phyloP scores from a whole-genome alignment of 2,888 invertebrate genomes.

The Scaptodrosophila latifasciaeformis region DNA sequence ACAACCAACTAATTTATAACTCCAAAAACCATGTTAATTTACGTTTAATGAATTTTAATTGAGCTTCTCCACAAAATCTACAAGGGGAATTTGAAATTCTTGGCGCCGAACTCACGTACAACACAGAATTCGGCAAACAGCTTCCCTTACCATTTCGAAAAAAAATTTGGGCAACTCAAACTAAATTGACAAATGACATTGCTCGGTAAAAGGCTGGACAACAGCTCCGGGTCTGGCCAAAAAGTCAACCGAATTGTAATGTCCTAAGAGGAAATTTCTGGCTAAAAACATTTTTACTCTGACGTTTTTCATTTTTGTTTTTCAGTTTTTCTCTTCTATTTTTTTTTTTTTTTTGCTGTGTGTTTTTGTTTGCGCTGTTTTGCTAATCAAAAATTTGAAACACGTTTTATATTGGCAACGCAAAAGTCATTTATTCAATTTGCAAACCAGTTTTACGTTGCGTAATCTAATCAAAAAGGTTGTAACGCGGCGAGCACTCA shows the following conservation, averaged over 20 bases:
- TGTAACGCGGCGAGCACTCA: slow-evolving; percentile 25
- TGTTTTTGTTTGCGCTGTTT: slow-evolving; percentile 21
- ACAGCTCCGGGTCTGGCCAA: not conserved
- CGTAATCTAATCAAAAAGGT: slow-evolving; percentile 66
- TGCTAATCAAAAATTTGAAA: slow-evolving; percentile 62
- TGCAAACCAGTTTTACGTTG: slow-evolving; percentile 66
- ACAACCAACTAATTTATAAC: slow-evolving; percentile 43
- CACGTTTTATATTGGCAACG: slow-evolving; percentile 67
- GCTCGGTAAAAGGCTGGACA: slow-evolving; percentile 19
- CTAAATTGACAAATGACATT: slow-evolving; percentile 63
- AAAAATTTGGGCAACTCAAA: slow-evolving; percentile 36
- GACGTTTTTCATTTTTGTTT: slow-evolving; percentile 27
- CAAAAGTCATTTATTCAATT: slow-evolving; percentile 68
- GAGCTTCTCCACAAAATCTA: slow-evolving; percentile 42
- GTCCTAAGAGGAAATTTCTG: slow-evolving; percentile 7
- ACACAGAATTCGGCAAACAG: slow-evolving; percentile 35
- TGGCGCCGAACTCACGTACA: slow-evolving; percentile 44
- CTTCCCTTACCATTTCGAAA: slow-evolving; percentile 2
- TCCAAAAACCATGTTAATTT: slow-evolving; percentile 54
- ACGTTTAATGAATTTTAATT: slow-evolving; percentile 67
- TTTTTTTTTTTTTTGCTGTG: slow-evolving; percentile 1
- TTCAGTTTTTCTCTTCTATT: slow-evolving; percentile 4
- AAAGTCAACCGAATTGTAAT: slow-evolving; percentile 11
- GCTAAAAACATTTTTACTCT: slow-evolving; percentile 26
- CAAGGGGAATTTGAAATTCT: too few relatives aligned